These are phyloP conservation scores for Drosophila pandora DNA, from an alignment of 1,140 invertebrate species.

Conservation along the genomic window DNA sequence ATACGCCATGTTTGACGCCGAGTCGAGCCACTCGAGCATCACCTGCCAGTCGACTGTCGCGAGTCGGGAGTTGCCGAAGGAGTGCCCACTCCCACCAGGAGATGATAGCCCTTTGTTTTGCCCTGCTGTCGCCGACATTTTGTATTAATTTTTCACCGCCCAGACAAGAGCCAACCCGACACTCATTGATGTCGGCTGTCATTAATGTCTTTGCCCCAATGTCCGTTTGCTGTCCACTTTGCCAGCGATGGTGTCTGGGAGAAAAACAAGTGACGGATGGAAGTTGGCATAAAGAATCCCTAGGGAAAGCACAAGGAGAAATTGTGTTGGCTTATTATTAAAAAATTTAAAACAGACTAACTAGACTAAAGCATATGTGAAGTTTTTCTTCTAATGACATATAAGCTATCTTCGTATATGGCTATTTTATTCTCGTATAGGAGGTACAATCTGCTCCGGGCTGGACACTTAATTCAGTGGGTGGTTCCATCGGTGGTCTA, in stretches of 20 bases:
- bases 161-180: slow-evolving; percentile 39
- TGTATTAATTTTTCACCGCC: slow-evolving; percentile 72
- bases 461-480: slow-evolving; percentile 49
- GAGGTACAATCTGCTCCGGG: slow-evolving; percentile 7
- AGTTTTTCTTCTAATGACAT: not conserved
- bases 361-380: not conserved
- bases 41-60: slow-evolving; percentile 25
- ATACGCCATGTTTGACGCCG: slow-evolving; percentile 71
- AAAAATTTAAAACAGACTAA: not conserved
- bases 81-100: no score
- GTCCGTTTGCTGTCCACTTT: slow-evolving; percentile 56
- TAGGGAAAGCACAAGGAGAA: slow-evolving; percentile 13
- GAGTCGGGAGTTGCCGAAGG: not conserved
- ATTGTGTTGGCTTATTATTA: not conserved
- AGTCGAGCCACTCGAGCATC: slow-evolving; percentile 29
- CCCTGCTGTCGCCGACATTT: slow-evolving; percentile 38
- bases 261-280: slow-evolving; percentile 19
- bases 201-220: slow-evolving; percentile 42
- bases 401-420: not conserved
- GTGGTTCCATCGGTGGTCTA: slow-evolving; percentile 24
- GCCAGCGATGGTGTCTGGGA: slow-evolving; percentile 29
- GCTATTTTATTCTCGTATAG: not conserved
- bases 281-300: slow-evolving; percentile 28
- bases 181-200: slow-evolving; percentile 73
- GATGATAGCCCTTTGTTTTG: slow-evolving; percentile 7